A percentile compares a stretch with the other conserved stretches of the same genome.
These are phyloP conservation scores for Sinonovacula constricta DNA, from an alignment of 1,140 invertebrate species.

Conservation along the genomic window DNA sequence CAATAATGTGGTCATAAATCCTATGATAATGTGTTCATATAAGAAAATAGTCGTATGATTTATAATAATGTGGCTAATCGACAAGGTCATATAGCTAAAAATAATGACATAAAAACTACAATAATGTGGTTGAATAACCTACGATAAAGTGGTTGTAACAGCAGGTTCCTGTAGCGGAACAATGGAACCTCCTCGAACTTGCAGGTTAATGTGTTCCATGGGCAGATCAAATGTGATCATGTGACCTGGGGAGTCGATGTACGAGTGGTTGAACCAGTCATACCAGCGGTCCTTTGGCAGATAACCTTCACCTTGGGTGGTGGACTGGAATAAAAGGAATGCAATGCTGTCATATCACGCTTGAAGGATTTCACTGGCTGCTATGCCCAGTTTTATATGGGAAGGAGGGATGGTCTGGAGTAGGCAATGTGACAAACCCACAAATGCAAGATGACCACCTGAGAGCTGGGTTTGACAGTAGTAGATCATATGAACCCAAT, in stretches of 20 bases:
- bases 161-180: slow-evolving; percentile 84
- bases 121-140: slow-evolving; percentile 26
- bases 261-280: slow-evolving; percentile 38
- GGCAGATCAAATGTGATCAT: slow-evolving; percentile 68
- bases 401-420: no score
- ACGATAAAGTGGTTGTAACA: slow-evolving; percentile 82
- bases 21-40: not conserved
- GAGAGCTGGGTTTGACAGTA: no score
- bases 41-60: not conserved
- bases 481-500: no score
- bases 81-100: not conserved
- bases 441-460: no score
- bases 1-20: not conserved
- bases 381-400: no score
- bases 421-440: no score
- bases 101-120: not conserved
- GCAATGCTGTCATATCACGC: no score
- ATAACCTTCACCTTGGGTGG: slow-evolving; percentile 31
- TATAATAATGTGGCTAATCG: not conserved
- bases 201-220: slow-evolving; percentile 83
- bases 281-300: slow-evolving; percentile 45
- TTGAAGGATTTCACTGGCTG: no score
- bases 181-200: slow-evolving; percentile 86
- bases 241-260: slow-evolving; percentile 42
- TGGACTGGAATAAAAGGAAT: no score